Percentiles rank a stretch among this genome's conserved stretches.
These are phyloP conservation scores for Odontothrips loti DNA, from an alignment of 2,888 invertebrate species.

Conservation along the genomic window DNA sequence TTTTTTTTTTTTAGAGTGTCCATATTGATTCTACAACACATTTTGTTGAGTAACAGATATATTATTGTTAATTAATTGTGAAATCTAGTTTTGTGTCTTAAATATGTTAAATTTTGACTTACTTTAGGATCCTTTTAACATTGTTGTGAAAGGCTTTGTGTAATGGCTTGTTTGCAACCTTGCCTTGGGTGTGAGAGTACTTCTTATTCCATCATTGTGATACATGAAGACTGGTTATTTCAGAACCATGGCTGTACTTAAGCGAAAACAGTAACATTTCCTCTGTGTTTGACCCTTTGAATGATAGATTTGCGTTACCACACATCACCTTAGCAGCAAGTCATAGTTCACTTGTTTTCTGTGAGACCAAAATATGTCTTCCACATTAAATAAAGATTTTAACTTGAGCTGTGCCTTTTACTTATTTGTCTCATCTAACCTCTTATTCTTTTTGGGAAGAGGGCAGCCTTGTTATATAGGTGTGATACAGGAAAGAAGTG, in stretches of 20 bases:
- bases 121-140: too few relatives aligned
- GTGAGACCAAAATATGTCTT: neutral
- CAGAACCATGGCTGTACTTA: neutral
- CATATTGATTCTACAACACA: too few relatives aligned
- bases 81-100: too few relatives aligned
- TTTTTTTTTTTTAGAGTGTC: neutral
- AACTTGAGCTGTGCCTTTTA: neutral
- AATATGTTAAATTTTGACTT: too few relatives aligned
- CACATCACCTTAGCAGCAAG: neutral
- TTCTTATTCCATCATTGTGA: slow-evolving; percentile 2
- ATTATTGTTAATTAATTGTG: too few relatives aligned
- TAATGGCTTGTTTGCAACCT: too few relatives aligned
- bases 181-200: neutral
- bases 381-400: neutral
- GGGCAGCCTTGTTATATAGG: neutral
- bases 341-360: neutral
- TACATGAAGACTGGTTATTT: neutral
- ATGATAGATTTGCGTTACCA: neutral
- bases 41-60: too few relatives aligned
- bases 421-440: neutral
- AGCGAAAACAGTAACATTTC: neutral
- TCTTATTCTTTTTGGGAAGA: neutral
- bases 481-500: neutral
- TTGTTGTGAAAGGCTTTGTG: too few relatives aligned
- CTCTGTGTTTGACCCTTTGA: neutral